A percentile compares a stretch with the other conserved stretches of the same genome.
phyloP scores from a whole-genome alignment of 2,113 vertebrate genomes.

The Nibea albiflora region DNA sequence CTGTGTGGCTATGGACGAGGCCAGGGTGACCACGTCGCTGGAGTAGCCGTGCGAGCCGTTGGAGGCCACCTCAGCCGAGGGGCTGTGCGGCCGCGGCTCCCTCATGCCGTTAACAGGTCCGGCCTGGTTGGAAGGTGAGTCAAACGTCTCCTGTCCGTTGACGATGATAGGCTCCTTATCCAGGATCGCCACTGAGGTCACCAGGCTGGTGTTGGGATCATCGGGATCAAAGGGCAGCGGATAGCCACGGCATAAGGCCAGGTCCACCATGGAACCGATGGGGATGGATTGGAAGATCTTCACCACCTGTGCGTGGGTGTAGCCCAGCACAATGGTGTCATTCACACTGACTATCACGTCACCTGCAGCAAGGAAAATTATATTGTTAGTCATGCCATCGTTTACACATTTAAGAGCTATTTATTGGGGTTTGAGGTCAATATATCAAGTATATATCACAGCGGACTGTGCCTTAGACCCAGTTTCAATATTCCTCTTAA shows the following conservation, averaged over 20 bases:
- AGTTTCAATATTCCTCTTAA: neutral
- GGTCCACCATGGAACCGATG: conserved; percentile 96
- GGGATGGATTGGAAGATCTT: conserved; percentile 99
- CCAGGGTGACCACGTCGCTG: conserved; percentile 94
- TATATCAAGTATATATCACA: neutral
- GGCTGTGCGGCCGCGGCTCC: conserved; percentile 90
- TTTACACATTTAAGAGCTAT: conserved; percentile 1
- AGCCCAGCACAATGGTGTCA: conserved; percentile 95
- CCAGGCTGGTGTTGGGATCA: conserved; percentile 97
- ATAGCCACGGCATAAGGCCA: conserved; percentile 97
- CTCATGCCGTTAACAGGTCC: conserved; percentile 85
- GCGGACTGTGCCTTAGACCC: neutral
- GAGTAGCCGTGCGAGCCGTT: conserved; percentile 90
- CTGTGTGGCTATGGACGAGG: conserved; percentile 96
- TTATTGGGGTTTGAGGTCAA: neutral
- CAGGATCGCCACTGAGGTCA: conserved; percentile 96
- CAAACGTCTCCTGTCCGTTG: conserved; percentile 94
- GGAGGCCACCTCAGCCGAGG: conserved; percentile 87
- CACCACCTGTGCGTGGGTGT: conserved; percentile 98
- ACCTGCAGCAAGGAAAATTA: conserved; percentile 78
- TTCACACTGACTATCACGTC: conserved; percentile 99
- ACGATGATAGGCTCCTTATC: conserved; percentile 99
- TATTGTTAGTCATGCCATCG: neutral
- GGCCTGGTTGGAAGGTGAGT: conserved; percentile 82
- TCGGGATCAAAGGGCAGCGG: conserved; percentile 98